A percentile compares a stretch with the other conserved stretches of the same genome.
These are phyloP conservation scores for Sycophila sp. DNA, from an alignment of 1,140 invertebrate genomes.

Conservation along the genomic window DNA sequence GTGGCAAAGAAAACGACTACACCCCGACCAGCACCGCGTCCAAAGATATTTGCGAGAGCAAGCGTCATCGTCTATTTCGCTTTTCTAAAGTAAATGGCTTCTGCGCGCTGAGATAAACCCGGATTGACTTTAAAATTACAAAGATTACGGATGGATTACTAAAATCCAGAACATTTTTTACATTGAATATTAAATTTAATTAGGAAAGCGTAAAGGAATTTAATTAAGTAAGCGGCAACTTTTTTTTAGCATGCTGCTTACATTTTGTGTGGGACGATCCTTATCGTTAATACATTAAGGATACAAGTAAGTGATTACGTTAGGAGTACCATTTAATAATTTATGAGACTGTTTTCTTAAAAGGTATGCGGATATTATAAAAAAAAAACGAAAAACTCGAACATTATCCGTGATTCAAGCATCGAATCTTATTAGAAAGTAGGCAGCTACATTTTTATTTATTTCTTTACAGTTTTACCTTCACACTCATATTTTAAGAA, in stretches of 20 bases:
- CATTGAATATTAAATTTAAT: neutral
- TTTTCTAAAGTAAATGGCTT: constrained; percentile 54
- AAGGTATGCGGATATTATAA: neutral
- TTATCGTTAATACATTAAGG: too few relatives aligned
- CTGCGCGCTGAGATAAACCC: constrained; percentile 52
- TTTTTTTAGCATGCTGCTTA: constrained; percentile 1
- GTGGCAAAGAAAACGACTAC: constrained; percentile 54
- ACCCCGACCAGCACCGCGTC: constrained; percentile 15
- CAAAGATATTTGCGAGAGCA: constrained; percentile 14
- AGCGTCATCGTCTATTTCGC: constrained; percentile 46
- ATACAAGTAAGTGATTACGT: neutral
- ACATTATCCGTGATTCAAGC: neutral
- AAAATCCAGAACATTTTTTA: neutral
- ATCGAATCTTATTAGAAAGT: constrained; percentile 21
- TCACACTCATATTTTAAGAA: constrained; percentile 9
- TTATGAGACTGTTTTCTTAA: constrained; percentile 8
- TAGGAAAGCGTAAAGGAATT: neutral
- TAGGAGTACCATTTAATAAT: too few relatives aligned
- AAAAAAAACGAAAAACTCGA: neutral
- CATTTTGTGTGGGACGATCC: too few relatives aligned
- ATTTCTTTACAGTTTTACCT: neutral
- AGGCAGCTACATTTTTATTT: constrained; percentile 14
- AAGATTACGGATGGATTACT: constrained; percentile 1
- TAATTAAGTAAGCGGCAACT: constrained; percentile 1
- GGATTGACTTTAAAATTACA: neutral